Base-by-base conservation (phyloP, 2,113 vertebrate genomes). In the Balaenoptera acutorostrata region DNA sequence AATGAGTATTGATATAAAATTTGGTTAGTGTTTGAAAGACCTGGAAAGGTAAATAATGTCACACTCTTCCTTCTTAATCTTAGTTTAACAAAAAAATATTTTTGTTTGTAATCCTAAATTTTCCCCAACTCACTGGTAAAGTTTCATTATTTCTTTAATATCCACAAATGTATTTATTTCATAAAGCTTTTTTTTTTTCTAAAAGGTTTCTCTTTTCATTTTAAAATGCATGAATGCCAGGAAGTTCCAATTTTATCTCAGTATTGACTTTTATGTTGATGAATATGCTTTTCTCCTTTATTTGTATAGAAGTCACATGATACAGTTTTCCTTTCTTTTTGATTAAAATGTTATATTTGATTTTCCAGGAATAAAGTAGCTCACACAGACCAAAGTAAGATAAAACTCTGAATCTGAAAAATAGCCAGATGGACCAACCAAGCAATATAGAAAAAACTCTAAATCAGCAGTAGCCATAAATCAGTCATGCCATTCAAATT, bases 281-380 rank as follows among this genome's bases (percentile, higher is more conserved):
- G 97, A 98, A 99, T 98, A 98, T 98, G 93, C 93, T 98, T 98
- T 98, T 98, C 97, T 98, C 92, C 92, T 98, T 98, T 98, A 98
- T 98, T 98, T 98, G 98, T 97, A 88, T 83, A 98, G 98, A 98
- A 98, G 90, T 98, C 97, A 98, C 97, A 95, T 92, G 97, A 97
- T 97, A 96, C 97, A 98, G 92, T 98, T 98, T 98, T 98, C 96
- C 96, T 98, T 98, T 97, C 83, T 97, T 99, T 98, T 98, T 98
- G 98, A 98, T 98, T 98, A 98, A 98, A 98, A 97, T 97, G 94
- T 97, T 98, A 95, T 94, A 98, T 98, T 99, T 98, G 97, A 98
- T 98, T 98, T 98, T 98, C 88, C 80, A 98, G 97, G 97, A 98
- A 98, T 98, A 98, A 98, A 98, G 86, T 83, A 98, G 69, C 94